These are phyloP conservation scores for Sitta carolinensis DNA, from an alignment of 2,797 vertebrate species.

Conservation along the genomic window DNA sequence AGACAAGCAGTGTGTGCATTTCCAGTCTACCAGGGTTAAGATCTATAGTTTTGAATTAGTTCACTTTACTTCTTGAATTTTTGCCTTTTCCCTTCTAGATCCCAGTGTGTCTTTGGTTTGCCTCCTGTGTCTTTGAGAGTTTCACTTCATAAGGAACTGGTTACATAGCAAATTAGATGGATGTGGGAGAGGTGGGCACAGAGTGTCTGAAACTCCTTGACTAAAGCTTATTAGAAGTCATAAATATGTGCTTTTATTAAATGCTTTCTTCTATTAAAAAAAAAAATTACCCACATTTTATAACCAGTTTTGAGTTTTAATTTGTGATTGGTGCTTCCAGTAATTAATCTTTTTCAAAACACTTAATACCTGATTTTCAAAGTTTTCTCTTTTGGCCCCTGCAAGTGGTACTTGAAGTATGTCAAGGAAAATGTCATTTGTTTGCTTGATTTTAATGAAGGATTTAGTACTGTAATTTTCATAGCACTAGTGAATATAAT, in stretches of 20 bases:
- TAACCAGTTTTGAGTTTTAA: not conserved
- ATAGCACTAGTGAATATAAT: not conserved
- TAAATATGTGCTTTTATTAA: not conserved
- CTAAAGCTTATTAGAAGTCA: not conserved
- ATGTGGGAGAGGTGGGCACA: not conserved
- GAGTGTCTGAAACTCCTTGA: not conserved
- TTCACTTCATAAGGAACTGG: not conserved
- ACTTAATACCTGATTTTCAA: not conserved
- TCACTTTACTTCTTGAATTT: not conserved
- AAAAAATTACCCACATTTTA: not conserved
- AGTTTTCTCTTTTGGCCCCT: not conserved
- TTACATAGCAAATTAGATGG: not conserved
- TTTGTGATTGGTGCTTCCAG: not conserved
- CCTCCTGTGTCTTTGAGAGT: not conserved
- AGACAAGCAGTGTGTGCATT: not conserved
- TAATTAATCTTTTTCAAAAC: not conserved
- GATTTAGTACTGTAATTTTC: not conserved
- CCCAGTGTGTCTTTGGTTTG: not conserved
- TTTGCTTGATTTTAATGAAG: not conserved
- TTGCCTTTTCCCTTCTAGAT: not conserved
- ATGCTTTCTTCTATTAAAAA: not conserved
- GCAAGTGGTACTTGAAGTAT: not conserved
- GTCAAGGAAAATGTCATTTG: not conserved
- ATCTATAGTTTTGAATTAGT: not conserved
- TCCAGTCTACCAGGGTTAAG: not conserved